Evolutionary conservation across 2,888 invertebrate species (phyloP), one percentile per base, ranked within the genome.

Genomic region (Cerceris ruficornis): DNA sequence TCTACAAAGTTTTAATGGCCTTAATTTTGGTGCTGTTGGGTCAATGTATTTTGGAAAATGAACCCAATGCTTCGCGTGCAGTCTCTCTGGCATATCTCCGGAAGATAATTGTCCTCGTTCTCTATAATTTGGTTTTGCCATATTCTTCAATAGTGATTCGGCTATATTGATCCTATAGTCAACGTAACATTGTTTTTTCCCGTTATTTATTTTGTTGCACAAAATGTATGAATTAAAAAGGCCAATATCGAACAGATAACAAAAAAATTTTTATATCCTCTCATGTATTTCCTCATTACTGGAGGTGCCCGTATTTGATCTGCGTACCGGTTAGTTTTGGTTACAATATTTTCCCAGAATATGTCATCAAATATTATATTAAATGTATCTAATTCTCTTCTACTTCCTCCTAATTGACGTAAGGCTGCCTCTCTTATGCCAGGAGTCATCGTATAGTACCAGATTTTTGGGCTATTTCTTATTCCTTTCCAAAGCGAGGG

Each of bases 251-350:
- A n/a, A 61, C 4, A 77, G 28, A n/a, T 69, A 73, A n/a, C n/a
- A 69, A 61, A 66, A 14, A 65, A 65, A 66, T 77, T 66, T 73
- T 55, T 46, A 61, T 54, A 69, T 13, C 76, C 76, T 69, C 84
- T 84, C 50, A 69, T 62, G 41, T 41, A 73, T 65, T 73, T 77
- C 57, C 77, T 66, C 82, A 82, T 77, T 41, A 73, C 28, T 50
- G 77, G 73, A 15, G 52, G 9, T 52, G 8, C 52, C 13, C 52
- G 52, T 52, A 13, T 52, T 52, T 52, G 52, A 52, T 52, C 52
- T 52, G 52, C 52, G 13, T 52, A 52, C 15, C n/a, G 52, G 52
- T 52, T 52, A 43, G 28, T 62, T 50, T 62, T 28, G 4, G 52
- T 17, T 1, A 57, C 66, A 67, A 72, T 72, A 50, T 60, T 61